A percentile compares a stretch with the other conserved stretches of the same genome.
Evolutionary conservation across 2,113 vertebrate species (phyloP).

Genomic region (Osmerus eperlanus): DNA sequence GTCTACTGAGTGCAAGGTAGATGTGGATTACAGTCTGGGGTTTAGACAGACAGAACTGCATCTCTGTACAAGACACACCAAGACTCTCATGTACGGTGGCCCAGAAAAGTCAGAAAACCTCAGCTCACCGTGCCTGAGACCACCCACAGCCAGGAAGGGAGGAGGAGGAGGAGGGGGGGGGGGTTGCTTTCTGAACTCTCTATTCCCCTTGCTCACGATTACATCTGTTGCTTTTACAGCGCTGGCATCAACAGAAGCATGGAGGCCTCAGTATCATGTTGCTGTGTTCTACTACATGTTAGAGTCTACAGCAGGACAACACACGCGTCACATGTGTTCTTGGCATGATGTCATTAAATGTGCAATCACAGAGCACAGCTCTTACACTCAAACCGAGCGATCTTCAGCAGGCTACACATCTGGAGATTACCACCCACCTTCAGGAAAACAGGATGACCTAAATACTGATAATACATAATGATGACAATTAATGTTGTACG

Average conservation of each 20-base stretch:
- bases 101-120: too few relatives aligned
- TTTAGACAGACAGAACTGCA: too few relatives aligned
- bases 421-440: background rate
- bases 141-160: too few relatives aligned
- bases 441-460: background rate
- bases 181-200: background rate
- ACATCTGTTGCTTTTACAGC: background rate
- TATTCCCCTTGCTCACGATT: too few relatives aligned
- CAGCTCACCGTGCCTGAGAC: too few relatives aligned
- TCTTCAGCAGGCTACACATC: background rate
- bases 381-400: background rate
- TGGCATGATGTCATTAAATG: background rate
- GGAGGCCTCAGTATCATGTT: conserved; percentile 41
- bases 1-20: background rate
- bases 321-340: background rate
- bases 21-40: too few relatives aligned
- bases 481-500: background rate
- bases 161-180: too few relatives aligned
- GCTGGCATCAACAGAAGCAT: conserved; percentile 49
- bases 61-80: too few relatives aligned
- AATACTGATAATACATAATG: background rate
- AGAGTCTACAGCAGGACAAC: background rate
- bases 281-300: conserved; percentile 21
- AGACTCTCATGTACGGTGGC: too few relatives aligned
- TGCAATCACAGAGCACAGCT: conserved; percentile 4